phyloP scores from a whole-genome alignment of 2,888 invertebrate genomes.

The Linnaemya tessellans region DNA sequence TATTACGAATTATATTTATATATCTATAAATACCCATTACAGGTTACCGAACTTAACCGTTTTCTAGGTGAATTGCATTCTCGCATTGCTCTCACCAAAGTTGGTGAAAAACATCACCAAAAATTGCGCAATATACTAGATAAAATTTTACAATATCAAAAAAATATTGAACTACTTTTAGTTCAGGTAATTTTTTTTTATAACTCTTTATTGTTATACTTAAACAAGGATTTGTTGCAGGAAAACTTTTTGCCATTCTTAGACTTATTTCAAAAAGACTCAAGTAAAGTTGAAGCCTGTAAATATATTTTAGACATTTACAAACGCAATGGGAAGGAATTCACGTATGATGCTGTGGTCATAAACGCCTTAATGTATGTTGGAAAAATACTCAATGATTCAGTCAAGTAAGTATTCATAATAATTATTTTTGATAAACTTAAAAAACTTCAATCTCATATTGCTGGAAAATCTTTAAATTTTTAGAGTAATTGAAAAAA shows the following conservation, averaged over 20 bases:
- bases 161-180: constrained; percentile 91
- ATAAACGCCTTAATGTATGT: constrained; percentile 95
- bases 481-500: background rate
- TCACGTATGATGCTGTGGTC: constrained; percentile 90
- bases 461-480: too few relatives aligned
- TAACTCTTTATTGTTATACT: background rate
- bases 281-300: constrained; percentile 91
- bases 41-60: constrained; percentile 93
- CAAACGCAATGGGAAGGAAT: constrained; percentile 84
- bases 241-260: constrained; percentile 95
- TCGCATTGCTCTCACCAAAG: constrained; percentile 90
- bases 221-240: constrained; percentile 82
- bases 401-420: constrained; percentile 89
- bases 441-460: too few relatives aligned
- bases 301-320: constrained; percentile 90
- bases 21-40: constrained; percentile 71
- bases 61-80: constrained; percentile 93
- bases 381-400: constrained; percentile 95
- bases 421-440: background rate
- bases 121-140: constrained; percentile 91
- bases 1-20: background rate
- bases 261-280: constrained; percentile 94
- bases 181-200: constrained; percentile 86
- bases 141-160: constrained; percentile 89
- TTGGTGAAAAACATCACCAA: constrained; percentile 90